Percentiles rank a stretch among this genome's conserved stretches.
phyloP scores from a whole-genome alignment of 2,113 vertebrate genomes.

The Hippocampus guttulatus region DNA sequence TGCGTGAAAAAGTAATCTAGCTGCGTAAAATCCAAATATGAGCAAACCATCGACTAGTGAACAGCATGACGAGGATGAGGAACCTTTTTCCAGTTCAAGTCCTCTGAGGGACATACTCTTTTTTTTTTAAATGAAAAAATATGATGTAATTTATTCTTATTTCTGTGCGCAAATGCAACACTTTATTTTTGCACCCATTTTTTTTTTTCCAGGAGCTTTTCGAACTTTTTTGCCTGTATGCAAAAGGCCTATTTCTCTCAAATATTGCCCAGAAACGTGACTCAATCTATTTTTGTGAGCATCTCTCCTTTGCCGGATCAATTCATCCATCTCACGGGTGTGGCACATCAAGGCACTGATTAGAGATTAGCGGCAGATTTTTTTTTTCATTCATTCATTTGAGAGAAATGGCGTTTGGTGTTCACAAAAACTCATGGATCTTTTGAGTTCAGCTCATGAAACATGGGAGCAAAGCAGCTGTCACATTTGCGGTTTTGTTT shows the following conservation, averaged over 20 bases:
- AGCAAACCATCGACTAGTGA: background rate
- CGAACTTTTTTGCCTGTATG: background rate
- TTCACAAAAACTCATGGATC: background rate
- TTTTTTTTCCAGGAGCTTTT: background rate
- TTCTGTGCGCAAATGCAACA: background rate
- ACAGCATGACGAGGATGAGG: background rate
- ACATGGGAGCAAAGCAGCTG: background rate
- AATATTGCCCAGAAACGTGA: background rate
- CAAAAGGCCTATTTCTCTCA: background rate
- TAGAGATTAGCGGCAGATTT: too few relatives aligned
- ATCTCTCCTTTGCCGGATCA: too few relatives aligned
- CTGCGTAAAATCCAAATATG: constrained; percentile 25
- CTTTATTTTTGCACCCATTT: background rate
- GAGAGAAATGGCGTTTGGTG: background rate
- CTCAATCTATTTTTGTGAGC: background rate
- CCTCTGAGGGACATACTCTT: background rate
- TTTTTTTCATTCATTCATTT: background rate
- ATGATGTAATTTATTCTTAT: background rate
- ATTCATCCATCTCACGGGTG: too few relatives aligned
- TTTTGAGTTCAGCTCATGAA: background rate
- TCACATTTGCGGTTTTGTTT: background rate
- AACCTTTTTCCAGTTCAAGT: background rate
- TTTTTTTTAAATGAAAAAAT: background rate
- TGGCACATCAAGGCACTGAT: too few relatives aligned
- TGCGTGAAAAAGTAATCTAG: too few relatives aligned